A percentile compares a stretch with the other conserved stretches of the same genome.
Evolutionary conservation across 1,140 invertebrate genomes (phyloP).

Genomic region (Nebria ingens): DNA sequence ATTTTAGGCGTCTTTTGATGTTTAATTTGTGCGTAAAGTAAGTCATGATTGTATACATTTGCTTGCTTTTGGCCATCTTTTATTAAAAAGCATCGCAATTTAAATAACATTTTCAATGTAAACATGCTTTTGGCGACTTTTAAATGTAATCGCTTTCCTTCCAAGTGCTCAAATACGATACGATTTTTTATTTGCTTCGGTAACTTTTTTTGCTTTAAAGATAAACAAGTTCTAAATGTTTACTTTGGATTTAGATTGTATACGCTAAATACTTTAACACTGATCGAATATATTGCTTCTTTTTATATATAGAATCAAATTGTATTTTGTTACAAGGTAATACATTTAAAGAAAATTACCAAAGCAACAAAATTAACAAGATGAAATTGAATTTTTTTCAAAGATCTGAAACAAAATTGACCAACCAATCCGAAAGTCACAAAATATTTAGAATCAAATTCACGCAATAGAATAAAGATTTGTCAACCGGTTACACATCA

Average conservation of each 20-base stretch:
- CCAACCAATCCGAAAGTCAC: too few relatives aligned
- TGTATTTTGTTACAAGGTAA: too few relatives aligned
- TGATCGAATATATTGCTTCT: too few relatives aligned
- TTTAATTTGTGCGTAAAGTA: conserved; percentile 9
- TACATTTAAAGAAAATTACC: too few relatives aligned
- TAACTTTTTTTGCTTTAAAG: not conserved
- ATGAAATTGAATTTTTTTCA: too few relatives aligned
- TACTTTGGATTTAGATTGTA: not conserved
- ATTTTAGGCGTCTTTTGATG: conserved; percentile 6
- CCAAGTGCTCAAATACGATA: not conserved
- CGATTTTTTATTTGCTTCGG: not conserved
- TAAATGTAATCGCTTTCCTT: not conserved
- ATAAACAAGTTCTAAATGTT: not conserved
- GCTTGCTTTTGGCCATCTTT: not conserved
- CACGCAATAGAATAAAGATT: too few relatives aligned
- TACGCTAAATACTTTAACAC: too few relatives aligned
- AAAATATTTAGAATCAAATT: too few relatives aligned
- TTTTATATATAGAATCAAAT: too few relatives aligned
- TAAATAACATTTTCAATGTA: conserved; percentile 7
- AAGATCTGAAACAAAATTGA: too few relatives aligned
- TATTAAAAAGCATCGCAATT: conserved; percentile 7
- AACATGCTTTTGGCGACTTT: not conserved
- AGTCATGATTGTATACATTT: not conserved
- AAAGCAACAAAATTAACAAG: too few relatives aligned
- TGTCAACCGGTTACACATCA: too few relatives aligned